phyloP scores from a whole-genome alignment of 2,888 invertebrate species.

The Drosophila subquinaria region DNA sequence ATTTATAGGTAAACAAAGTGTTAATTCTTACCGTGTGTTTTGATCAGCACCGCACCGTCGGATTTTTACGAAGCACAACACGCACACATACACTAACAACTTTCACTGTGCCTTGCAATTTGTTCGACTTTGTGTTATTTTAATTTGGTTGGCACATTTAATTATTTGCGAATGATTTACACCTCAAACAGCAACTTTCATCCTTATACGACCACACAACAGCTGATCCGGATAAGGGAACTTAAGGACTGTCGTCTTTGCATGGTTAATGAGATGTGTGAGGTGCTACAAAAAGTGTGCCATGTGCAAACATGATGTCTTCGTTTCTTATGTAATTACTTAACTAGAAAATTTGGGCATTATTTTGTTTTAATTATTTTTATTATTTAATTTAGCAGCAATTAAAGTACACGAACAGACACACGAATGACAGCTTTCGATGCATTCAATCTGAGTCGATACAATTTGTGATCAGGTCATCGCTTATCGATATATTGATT shows the following conservation, averaged over 20 bases:
- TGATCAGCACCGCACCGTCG: background rate
- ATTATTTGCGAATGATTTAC: conserved; percentile 12
- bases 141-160: conserved; percentile 29
- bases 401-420: background rate
- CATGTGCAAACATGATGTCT: conserved; percentile 16
- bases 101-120: conserved; percentile 21
- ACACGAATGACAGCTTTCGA: background rate
- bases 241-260: conserved; percentile 49
- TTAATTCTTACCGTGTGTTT: conserved; percentile 30
- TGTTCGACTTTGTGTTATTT: conserved; percentile 9
- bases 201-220: conserved; percentile 47
- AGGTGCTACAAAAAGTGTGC: conserved; percentile 17
- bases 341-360: background rate
- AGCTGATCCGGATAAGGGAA: conserved; percentile 44
- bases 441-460: background rate
- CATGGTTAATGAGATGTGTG: conserved; percentile 15
- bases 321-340: background rate
- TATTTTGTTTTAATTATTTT: background rate
- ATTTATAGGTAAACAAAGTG: background rate
- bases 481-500: conserved; percentile 1
- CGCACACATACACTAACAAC: conserved; percentile 22
- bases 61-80: conserved; percentile 12
- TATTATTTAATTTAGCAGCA: background rate
- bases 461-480: background rate
- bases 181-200: conserved; percentile 16